Evolutionary conservation across 1,140 invertebrate genomes (phyloP), one percentile per base, ranked within the genome.

Genomic region (Macrobrachium nipponense): DNA sequence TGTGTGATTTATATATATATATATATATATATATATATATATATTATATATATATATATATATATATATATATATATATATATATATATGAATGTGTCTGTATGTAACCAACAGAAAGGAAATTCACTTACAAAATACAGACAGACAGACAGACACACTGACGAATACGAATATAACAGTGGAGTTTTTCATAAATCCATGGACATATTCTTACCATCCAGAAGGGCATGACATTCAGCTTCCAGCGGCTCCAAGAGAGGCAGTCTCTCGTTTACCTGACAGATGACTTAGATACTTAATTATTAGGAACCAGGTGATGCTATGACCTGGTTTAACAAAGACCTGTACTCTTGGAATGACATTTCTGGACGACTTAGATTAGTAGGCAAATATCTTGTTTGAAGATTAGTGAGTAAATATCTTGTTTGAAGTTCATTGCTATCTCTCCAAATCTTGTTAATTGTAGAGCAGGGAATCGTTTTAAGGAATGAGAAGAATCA

Each of bases 251-350:
- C 86, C 66, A 89, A 36, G n/a, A 87, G 20, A 15, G 88, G 88
- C 66, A 82, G 80, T 66, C 86, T 82, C 73, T 89, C 88, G 79
- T 86, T 89, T 17, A 89, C 88, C 88, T 89, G 79, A 14, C n/a
- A 59, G n/a, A n/a, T 20, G 60, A 51, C 51, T 51, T 51, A 51
- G 51, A 51, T 51, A 51, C 51, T 51, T 51, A 51, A 51, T 51
- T 12, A 51, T 58, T 15, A 66, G 15, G 5, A 60, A n/a, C n/a
- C 12, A 86, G 78, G 83, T 70, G n/a, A 75, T 18, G 17, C 17
- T 59, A n/a, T 58, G 61, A 18, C 44, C 17, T 59, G 66, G 36
- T 51, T 51, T 51, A 51, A 7, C 51, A 51, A 51, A 2, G 27
- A 36, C 27, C 27, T 36, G 27, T 36, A 36, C 27, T 36, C 27